Base-by-base conservation (phyloP, 1,140 invertebrate genomes). In the Drosophila chauvacae region DNA sequence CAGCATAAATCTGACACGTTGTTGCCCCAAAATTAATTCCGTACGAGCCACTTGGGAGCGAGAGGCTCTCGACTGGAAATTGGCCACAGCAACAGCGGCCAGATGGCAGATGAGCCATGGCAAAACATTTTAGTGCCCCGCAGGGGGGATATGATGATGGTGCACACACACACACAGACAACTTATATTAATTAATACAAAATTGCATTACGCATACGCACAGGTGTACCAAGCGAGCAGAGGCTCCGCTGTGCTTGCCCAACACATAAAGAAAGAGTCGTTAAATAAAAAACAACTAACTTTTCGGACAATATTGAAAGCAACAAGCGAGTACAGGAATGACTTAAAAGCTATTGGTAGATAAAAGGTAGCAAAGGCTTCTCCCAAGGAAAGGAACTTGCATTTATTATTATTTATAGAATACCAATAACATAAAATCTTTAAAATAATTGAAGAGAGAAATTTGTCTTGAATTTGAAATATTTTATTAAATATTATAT, bases 151-250 rank as follows among this genome's bases (percentile, higher is more conserved):
- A 39, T 61, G 20, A 26, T 26, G 23, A 11, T 3, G 44, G 23
- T 23, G 23, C 23, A 23, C 45, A 16, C 28, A 28, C 63, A 47
- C 75, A 75, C 30, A 57, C 51, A 50, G 35, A 78, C 66, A 79
- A 65, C 68, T 61, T 72, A 74, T 84, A 88, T 88, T 88, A 88
- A 88, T 88, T 88, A 88, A 88, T 88, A 75, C 84, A 88, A 81
- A 90, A 88, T 90, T 84, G 81, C 63, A 90, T 88, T 88, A 84
- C 84, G 85, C 85, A 90, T 84, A 90, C 81, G 84, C 85, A 88
- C 84, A 88, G 85, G 80, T 88, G 84, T 84, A 68, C 84, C 16
- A 10, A 56, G 35, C 1, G 37, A 56, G 39, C 35, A 45, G 33
- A 50, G 13, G 26, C 23, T 26, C 23, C 7, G 42, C 50, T 33